Evolutionary conservation across 2,113 vertebrate genomes (phyloP).

Genomic region (Lutjanus erythropterus): DNA sequence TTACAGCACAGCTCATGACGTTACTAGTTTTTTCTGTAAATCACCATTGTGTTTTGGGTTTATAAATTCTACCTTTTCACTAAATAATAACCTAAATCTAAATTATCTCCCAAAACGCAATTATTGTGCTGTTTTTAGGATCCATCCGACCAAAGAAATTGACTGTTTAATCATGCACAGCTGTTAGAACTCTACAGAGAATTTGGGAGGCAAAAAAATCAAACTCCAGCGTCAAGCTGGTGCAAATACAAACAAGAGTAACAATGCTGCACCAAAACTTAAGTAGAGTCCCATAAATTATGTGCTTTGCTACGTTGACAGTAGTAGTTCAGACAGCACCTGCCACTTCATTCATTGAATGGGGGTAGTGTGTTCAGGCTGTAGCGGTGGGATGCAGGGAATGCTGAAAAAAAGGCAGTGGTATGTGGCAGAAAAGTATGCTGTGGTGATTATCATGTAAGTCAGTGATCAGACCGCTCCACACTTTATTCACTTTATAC

Average conservation of each 20-base stretch:
- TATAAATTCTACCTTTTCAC: not conserved
- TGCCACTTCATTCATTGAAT: too few relatives aligned
- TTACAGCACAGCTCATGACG: slow-evolving; percentile 39
- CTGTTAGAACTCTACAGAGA: not conserved
- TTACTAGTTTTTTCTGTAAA: slow-evolving; percentile 9
- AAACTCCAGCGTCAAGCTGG: too few relatives aligned
- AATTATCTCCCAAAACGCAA: not conserved
- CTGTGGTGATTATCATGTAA: too few relatives aligned
- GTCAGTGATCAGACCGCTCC: too few relatives aligned
- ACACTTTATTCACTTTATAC: too few relatives aligned
- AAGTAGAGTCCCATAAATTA: too few relatives aligned
- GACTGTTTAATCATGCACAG: not conserved
- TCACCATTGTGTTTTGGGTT: slow-evolving; percentile 7
- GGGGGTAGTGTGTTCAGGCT: too few relatives aligned
- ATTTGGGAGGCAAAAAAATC: not conserved
- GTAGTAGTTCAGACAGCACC: too few relatives aligned
- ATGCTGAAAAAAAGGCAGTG: too few relatives aligned
- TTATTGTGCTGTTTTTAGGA: not conserved
- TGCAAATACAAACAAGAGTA: not conserved
- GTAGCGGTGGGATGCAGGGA: too few relatives aligned
- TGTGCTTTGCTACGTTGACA: too few relatives aligned
- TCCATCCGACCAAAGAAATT: not conserved
- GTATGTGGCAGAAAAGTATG: too few relatives aligned
- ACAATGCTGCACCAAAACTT: not conserved
- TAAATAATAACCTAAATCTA: slow-evolving; percentile 15